These are phyloP conservation scores for Crossaster papposus DNA, from an alignment of 53 echinoderm and acorn worm genomes.

Conservation along the genomic window DNA sequence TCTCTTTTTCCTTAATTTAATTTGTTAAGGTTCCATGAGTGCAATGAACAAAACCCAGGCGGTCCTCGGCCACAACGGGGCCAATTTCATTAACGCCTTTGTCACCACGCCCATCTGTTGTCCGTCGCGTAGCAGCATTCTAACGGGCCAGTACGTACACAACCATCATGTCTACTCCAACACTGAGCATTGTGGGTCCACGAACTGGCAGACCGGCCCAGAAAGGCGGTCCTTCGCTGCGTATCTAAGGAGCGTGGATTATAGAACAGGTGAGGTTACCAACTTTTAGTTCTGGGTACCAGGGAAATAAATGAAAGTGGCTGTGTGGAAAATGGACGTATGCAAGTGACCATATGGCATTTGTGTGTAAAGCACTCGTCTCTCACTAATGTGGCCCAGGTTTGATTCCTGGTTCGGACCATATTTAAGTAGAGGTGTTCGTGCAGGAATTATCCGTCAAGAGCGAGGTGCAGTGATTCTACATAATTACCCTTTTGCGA, in stretches of 20 bases:
- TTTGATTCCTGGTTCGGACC: too few species aligned
- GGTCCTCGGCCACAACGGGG: constrained; percentile 81
- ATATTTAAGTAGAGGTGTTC: too few species aligned
- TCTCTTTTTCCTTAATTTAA: neutral
- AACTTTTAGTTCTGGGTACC: neutral
- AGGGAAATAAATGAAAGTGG: neutral
- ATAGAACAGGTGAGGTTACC: constrained; percentile 81
- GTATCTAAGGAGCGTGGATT: constrained; percentile 79
- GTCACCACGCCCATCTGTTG: constrained; percentile 98
- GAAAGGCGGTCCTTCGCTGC: constrained; percentile 86
- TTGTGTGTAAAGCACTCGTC: too few species aligned
- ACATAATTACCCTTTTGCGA: too few species aligned
- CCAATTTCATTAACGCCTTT: constrained; percentile 91
- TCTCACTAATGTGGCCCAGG: too few species aligned
- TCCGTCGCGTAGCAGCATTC: constrained; percentile 92
- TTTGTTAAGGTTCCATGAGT: constrained; percentile 83
- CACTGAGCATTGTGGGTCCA: constrained; percentile 83
- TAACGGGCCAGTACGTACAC: constrained; percentile 94
- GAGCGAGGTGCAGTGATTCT: too few species aligned
- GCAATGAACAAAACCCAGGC: constrained; percentile 91
- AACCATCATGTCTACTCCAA: constrained; percentile 89
- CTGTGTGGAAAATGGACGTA: neutral
- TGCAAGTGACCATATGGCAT: too few species aligned
- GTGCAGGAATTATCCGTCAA: too few species aligned
- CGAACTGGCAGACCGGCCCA: constrained; percentile 83